phyloP scores from a whole-genome alignment of 2,113 vertebrate genomes.

The Abramis brama region DNA sequence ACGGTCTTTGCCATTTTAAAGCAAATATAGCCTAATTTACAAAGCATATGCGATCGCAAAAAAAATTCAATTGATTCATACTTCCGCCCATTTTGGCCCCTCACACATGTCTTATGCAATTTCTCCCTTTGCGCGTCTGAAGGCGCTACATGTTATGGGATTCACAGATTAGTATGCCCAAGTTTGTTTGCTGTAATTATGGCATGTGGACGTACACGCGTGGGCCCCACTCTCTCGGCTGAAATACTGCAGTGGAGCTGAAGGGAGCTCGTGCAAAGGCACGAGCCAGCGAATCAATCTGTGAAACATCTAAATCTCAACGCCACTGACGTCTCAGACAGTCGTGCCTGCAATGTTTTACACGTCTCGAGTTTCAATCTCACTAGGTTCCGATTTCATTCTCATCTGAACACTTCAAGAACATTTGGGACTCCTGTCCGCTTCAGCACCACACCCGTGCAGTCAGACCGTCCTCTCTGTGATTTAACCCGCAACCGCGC shows the following conservation, averaged over 20 bases:
- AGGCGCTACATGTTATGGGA: no score
- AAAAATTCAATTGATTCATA: background rate
- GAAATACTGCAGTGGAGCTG: slow-evolving; percentile 78
- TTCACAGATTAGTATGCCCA: background rate
- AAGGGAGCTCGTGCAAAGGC: slow-evolving; percentile 30
- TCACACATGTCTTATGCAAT: background rate
- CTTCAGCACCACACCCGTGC: slow-evolving; percentile 54
- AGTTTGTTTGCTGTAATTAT: slow-evolving; percentile 31
- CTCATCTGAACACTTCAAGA: slow-evolving; percentile 12
- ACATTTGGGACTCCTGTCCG: slow-evolving; percentile 24
- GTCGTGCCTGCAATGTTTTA: slow-evolving; percentile 12
- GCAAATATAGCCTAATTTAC: background rate
- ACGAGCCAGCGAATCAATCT: slow-evolving; percentile 42
- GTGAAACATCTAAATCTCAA: slow-evolving; percentile 27
- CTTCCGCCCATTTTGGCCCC: no score
- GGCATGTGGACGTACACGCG: slow-evolving; percentile 44
- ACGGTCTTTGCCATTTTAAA: slow-evolving; percentile 3
- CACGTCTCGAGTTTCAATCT: slow-evolving; percentile 2
- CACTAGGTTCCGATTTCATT: background rate
- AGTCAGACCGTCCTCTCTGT: background rate
- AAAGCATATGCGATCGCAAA: background rate
- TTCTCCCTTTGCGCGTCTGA: background rate
- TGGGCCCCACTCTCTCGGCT: slow-evolving; percentile 65
- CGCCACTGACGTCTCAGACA: slow-evolving; percentile 1
- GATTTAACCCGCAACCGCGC: slow-evolving; percentile 32